Evolutionary conservation across 1,140 invertebrate species (phyloP).

Genomic region (Phymastichus coffea): DNA sequence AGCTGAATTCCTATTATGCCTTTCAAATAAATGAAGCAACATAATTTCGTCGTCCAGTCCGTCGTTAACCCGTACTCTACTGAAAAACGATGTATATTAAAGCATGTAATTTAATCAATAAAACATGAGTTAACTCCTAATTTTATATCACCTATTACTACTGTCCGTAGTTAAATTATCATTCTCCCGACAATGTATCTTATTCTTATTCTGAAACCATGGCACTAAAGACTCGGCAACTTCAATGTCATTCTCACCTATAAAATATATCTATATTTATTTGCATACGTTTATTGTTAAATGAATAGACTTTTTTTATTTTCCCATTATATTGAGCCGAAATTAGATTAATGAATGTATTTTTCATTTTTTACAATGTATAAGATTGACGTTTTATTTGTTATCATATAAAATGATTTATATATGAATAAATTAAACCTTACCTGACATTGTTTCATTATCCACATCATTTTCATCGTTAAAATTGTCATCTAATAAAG

Average conservation of each 20-base stretch:
- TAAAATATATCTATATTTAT: too few relatives aligned
- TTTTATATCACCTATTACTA: slow-evolving; percentile 27
- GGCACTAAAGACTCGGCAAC: slow-evolving; percentile 61
- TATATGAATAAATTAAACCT: slow-evolving; percentile 26
- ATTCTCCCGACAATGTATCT: slow-evolving; percentile 39
- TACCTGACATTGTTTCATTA: slow-evolving; percentile 82
- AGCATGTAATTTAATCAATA: slow-evolving; percentile 8
- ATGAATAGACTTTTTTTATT: too few relatives aligned
- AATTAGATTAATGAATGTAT: too few relatives aligned
- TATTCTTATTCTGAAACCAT: slow-evolving; percentile 46
- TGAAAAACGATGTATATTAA: slow-evolving; percentile 18
- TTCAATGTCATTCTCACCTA: slow-evolving; percentile 74
- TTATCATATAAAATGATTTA: slow-evolving; percentile 5
- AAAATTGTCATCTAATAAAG: slow-evolving; percentile 59
- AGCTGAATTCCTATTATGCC: slow-evolving; percentile 52
- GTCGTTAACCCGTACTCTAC: slow-evolving; percentile 36
- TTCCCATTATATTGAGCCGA: too few relatives aligned
- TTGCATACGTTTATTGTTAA: too few relatives aligned
- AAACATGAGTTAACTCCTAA: neutral
- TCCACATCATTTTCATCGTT: slow-evolving; percentile 81
- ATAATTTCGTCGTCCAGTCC: slow-evolving; percentile 57
- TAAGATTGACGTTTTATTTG: neutral
- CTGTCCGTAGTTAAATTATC: slow-evolving; percentile 34
- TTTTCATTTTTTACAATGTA: too few relatives aligned
- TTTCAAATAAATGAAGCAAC: slow-evolving; percentile 58